Evolutionary conservation across 2,888 invertebrate species (phyloP).

Genomic region (Drosophila demipolita): DNA sequence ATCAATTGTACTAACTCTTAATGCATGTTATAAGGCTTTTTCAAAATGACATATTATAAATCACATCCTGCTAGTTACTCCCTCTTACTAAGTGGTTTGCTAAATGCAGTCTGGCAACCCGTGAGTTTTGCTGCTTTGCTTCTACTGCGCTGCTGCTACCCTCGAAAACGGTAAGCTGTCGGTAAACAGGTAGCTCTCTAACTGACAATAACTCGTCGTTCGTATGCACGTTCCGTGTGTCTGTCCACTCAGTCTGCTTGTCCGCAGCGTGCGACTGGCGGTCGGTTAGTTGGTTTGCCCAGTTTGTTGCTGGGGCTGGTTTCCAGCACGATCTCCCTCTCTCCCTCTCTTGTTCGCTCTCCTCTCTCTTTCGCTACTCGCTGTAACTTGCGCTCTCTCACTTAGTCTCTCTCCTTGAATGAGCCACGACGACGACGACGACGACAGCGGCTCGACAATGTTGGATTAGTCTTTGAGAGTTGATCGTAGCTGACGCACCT

Average conservation of each 20-base stretch:
- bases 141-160: conserved; percentile 45
- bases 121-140: conserved; percentile 25
- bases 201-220: conserved; percentile 80
- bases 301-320: conserved; percentile 48
- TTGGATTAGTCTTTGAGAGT: conserved; percentile 84
- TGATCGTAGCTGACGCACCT: conserved; percentile 85
- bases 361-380: conserved; percentile 51
- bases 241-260: conserved; percentile 56
- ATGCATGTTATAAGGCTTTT: neutral
- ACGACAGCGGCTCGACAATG: conserved; percentile 56
- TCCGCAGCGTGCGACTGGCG: conserved; percentile 77
- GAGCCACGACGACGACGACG: conserved; percentile 72
- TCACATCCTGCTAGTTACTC: conserved; percentile 31
- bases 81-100: conserved; percentile 19
- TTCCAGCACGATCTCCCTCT: conserved; percentile 34
- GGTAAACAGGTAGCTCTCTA: conserved; percentile 81
- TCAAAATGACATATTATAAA: neutral
- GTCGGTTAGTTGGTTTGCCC: conserved; percentile 56
- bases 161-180: conserved; percentile 76
- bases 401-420: conserved; percentile 22
- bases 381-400: conserved; percentile 26
- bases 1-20: neutral
- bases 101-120: conserved; percentile 71
- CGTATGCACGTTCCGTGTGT: conserved; percentile 72
- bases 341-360: conserved; percentile 7